These are phyloP conservation scores for Chrysogorgia sp. DNA, from an alignment of 92 coral and sea anemone species.

Conservation along the genomic window DNA sequence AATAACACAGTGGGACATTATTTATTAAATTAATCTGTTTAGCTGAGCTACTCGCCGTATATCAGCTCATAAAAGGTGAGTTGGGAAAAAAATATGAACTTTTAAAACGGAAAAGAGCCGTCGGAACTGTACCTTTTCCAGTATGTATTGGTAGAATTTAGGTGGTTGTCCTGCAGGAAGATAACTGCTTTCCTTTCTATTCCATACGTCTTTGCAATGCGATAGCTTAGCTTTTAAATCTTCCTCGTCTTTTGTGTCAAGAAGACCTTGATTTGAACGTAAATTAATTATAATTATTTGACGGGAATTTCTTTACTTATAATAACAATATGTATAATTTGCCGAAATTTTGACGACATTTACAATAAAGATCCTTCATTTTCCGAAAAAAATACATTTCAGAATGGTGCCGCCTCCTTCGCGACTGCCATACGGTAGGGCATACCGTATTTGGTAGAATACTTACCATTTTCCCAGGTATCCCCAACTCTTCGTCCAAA, in stretches of 20 bases:
- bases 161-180: slow-evolving; percentile 33
- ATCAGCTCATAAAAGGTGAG: not conserved
- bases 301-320: no score
- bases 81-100: not conserved
- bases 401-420: not conserved
- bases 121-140: slow-evolving; percentile 37
- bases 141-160: slow-evolving; percentile 41
- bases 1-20: no score
- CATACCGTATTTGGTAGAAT: not conserved
- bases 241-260: slow-evolving; percentile 45
- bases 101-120: not conserved
- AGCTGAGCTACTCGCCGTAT: no score
- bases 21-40: no score
- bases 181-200: slow-evolving; percentile 25
- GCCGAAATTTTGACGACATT: no score
- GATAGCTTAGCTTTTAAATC: slow-evolving; percentile 49
- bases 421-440: not conserved
- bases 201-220: slow-evolving; percentile 50
- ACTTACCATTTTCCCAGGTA: slow-evolving; percentile 1
- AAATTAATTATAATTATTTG: no score
- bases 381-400: not conserved
- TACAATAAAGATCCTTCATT: no score
- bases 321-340: no score
- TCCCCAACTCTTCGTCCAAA: slow-evolving; percentile 11
- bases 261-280: no score